Conservation (phyloP, 2,888 invertebrate species). For the Cosmorhoe ocellata region DNA sequence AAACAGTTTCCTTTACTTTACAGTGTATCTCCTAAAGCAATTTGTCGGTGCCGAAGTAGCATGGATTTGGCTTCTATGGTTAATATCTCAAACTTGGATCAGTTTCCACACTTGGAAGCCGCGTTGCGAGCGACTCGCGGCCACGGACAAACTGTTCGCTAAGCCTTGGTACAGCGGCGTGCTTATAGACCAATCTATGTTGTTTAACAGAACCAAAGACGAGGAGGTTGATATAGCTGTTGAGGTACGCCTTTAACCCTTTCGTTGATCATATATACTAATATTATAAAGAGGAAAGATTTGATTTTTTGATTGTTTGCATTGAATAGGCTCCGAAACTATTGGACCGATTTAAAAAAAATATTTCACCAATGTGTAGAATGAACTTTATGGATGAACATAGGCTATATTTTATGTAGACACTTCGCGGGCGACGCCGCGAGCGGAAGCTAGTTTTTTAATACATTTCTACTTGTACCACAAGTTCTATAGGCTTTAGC, state of each 20-base stretch:
- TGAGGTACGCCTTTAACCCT: slow-evolving; percentile 55
- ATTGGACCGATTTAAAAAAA: too few species aligned
- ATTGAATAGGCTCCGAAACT: too few species aligned
- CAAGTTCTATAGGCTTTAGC: too few species aligned
- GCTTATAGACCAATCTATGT: slow-evolving; percentile 92
- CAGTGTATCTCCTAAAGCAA: slow-evolving; percentile 74
- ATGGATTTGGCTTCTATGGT: slow-evolving; percentile 92
- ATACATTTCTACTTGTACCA: too few species aligned
- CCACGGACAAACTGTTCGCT: slow-evolving; percentile 92
- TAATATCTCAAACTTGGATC: slow-evolving; percentile 93
- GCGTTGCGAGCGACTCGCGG: slow-evolving; percentile 90
- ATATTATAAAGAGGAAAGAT: too few species aligned
- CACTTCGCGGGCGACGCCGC: too few species aligned
- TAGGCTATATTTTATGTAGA: too few species aligned
- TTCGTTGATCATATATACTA: too few species aligned
- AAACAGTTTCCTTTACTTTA: slow-evolving; percentile 17
- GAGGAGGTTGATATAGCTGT: slow-evolving; percentile 78
- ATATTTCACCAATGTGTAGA: too few species aligned
- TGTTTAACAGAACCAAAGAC: slow-evolving; percentile 90
- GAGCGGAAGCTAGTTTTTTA: too few species aligned
- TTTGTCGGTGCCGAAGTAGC: slow-evolving; percentile 84
- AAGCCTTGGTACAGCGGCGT: slow-evolving; percentile 92
- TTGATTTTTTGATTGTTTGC: too few species aligned
- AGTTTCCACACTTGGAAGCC: slow-evolving; percentile 93
- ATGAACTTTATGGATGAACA: too few species aligned